Evolutionary conservation across 2,113 vertebrate species (phyloP).

Genomic region (Chrysemys picta): DNA sequence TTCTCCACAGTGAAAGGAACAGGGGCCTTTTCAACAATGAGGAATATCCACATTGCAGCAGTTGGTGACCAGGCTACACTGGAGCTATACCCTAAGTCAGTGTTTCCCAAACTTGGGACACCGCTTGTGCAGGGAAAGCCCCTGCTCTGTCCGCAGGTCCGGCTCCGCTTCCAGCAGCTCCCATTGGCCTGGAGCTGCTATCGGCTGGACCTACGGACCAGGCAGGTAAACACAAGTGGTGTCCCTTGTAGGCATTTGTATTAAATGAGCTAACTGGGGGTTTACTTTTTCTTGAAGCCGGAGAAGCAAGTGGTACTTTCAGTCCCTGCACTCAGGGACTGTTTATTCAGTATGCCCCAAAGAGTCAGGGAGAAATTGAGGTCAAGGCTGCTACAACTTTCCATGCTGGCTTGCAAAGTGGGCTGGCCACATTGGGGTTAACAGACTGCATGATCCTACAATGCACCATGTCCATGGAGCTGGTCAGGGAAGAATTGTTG

Average conservation of each 20-base stretch:
- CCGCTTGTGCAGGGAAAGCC: too few relatives aligned
- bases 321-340: not conserved
- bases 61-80: not conserved
- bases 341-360: not conserved
- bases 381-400: not conserved
- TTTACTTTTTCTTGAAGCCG: not conserved
- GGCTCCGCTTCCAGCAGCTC: too few relatives aligned
- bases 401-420: not conserved
- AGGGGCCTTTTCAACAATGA: not conserved
- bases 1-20: constrained; percentile 26
- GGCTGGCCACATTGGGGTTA: not conserved
- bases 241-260: not conserved
- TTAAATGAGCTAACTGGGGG: not conserved
- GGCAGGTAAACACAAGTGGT: too few relatives aligned
- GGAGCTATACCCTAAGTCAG: not conserved
- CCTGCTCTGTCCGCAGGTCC: too few relatives aligned
- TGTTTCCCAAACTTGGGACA: too few relatives aligned
- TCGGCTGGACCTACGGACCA: too few relatives aligned
- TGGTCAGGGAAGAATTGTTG: not conserved
- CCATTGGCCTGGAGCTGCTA: too few relatives aligned
- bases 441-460: not conserved
- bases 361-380: not conserved
- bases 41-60: not conserved
- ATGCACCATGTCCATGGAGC: not conserved
- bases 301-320: not conserved